Evolutionary conservation across 2,797 vertebrate species (phyloP).

Genomic region (Sebastes jordani): DNA sequence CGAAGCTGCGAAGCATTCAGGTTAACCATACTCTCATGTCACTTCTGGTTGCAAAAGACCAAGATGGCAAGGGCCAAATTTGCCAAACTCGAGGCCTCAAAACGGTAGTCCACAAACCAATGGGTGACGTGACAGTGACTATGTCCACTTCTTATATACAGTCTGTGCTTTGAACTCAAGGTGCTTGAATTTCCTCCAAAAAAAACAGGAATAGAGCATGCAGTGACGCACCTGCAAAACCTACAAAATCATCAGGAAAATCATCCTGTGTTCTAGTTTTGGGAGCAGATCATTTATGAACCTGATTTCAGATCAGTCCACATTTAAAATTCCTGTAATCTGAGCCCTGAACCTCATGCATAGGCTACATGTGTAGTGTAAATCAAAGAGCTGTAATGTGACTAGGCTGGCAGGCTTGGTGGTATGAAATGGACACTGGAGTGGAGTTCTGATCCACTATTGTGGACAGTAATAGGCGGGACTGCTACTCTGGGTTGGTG

Average conservation of each 20-base stretch:
- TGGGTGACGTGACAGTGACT: too few relatives aligned
- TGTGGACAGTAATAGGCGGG: neutral
- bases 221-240: neutral
- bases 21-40: too few relatives aligned
- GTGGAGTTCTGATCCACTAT: neutral
- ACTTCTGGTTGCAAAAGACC: too few relatives aligned
- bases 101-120: too few relatives aligned
- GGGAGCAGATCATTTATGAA: neutral
- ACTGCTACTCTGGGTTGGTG: neutral
- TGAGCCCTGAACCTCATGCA: neutral
- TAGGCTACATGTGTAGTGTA: neutral
- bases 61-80: too few relatives aligned
- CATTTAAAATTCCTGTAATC: constrained; percentile 9
- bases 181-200: neutral
- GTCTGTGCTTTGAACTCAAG: neutral
- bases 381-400: constrained; percentile 30
- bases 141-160: too few relatives aligned
- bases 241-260: neutral
- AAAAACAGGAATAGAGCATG: neutral
- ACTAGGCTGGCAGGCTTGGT: neutral
- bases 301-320: neutral
- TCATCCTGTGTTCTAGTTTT: neutral
- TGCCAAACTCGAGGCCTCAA: too few relatives aligned
- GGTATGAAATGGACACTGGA: constrained; percentile 16
- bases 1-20: too few relatives aligned